Evolutionary conservation across 2,113 vertebrate genomes (phyloP), one percentile per base, ranked within the genome.

Genomic region (Dendrocopos noguchii): DNA sequence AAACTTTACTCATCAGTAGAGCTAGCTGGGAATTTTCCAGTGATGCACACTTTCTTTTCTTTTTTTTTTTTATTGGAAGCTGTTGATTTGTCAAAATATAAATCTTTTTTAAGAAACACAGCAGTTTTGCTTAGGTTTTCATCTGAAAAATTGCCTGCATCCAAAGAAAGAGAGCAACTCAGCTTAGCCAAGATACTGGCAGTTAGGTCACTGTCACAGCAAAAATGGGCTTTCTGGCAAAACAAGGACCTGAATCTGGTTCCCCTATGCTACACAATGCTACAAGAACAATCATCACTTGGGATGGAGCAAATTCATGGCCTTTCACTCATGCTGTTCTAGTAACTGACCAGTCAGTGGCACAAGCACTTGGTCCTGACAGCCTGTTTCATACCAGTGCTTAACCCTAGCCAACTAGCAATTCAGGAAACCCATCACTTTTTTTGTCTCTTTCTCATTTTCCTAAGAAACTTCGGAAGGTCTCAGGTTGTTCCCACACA

Each of bases 1-100:
- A 88, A 93, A 94, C 73, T 93, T 94, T 96, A 94, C 80, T 95
- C 93, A 92, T 94, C 68, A 67, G 80, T 71, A 88, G 59, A 87
- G 66, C 79, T 93, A 94, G 44, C 80, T 95, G 92, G 80, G 92
- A 96, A 94, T 93, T 95, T 96, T 96, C 88, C 92, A 94, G 86
- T 87, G 80, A 90, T 94, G 57, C 33, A 68, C 24, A 16, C 36
- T 15, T 90, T 66, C 72, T 82, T 93, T 66, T 79, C n/a, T 93
- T 31, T 73, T 82, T 90, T 33, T 82, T 93, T 72, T 82, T 93
- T 22, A 57, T 86, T 91, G 68, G 71, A 92, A 95, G 88, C 94
- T 72, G 86, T 84, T 86, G 88, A 90, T 95, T 81, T 95, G 88
- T 90, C 39, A 87, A 84, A 94, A 75, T 78, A 94, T 91, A 88